Percentiles rank a stretch among this genome's conserved stretches.
These are phyloP conservation scores for Paragorgia papillata DNA, from an alignment of 92 coral and sea anemone species.

Conservation along the genomic window DNA sequence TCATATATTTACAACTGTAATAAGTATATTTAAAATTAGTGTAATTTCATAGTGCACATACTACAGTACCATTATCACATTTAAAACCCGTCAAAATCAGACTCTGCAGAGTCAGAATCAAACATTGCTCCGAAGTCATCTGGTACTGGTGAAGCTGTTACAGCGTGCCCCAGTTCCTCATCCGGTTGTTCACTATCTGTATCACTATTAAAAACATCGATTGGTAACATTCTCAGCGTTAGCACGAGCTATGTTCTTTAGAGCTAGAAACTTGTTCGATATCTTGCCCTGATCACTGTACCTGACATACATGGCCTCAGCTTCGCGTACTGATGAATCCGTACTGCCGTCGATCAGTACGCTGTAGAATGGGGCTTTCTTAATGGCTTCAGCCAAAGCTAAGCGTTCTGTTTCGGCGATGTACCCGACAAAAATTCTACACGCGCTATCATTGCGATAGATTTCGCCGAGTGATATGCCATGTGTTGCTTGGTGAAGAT, in stretches of 20 bases:
- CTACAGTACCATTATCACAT: too few species aligned
- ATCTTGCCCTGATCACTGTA: slow-evolving; percentile 23
- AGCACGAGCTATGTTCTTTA: too few species aligned
- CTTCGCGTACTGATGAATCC: slow-evolving; percentile 31
- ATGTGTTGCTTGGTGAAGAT: slow-evolving; percentile 19
- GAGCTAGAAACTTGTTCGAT: neutral
- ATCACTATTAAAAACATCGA: neutral
- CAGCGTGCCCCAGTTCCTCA: too few species aligned
- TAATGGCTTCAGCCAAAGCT: slow-evolving; percentile 26
- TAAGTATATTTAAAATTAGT: too few species aligned
- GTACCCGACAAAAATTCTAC: slow-evolving; percentile 29
- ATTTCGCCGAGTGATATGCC: slow-evolving; percentile 20
- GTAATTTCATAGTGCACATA: too few species aligned
- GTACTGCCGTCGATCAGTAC: slow-evolving; percentile 26
- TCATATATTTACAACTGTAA: too few species aligned
- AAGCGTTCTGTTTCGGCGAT: slow-evolving; percentile 23
- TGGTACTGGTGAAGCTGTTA: too few species aligned
- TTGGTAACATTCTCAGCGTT: slow-evolving; percentile 21
- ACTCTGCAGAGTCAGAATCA: too few species aligned
- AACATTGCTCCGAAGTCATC: too few species aligned
- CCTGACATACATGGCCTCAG: slow-evolving; percentile 25
- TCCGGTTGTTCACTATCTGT: too few species aligned
- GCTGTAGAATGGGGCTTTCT: slow-evolving; percentile 27
- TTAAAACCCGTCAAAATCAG: too few species aligned
- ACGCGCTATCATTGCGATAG: slow-evolving; percentile 20